Percentiles rank a stretch among this genome's conserved stretches.
phyloP scores from a whole-genome alignment of 2,888 invertebrate genomes.

The Stenurella melanura region DNA sequence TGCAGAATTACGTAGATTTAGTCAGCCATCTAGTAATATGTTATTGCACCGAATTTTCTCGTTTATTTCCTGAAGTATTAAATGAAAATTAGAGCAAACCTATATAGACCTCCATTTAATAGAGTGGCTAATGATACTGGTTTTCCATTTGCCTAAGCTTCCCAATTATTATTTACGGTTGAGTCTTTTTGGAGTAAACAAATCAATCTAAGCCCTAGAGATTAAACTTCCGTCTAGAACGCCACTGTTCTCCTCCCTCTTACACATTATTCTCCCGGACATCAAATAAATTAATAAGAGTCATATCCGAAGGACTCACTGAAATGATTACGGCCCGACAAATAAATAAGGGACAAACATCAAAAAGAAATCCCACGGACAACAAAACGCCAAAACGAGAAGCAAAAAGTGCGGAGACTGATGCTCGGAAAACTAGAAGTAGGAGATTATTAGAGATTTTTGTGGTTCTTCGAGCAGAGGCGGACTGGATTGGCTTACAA shows the following conservation, averaged over 20 bases:
- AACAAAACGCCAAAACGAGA: slow-evolving; percentile 48
- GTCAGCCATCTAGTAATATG: too few relatives aligned
- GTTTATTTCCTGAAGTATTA: background rate
- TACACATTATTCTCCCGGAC: slow-evolving; percentile 28
- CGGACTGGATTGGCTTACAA: slow-evolving; percentile 29
- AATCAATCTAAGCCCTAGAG: slow-evolving; percentile 1
- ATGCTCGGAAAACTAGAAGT: slow-evolving; percentile 37
- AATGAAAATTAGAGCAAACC: background rate
- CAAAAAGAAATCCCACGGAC: slow-evolving; percentile 54
- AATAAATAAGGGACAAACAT: slow-evolving; percentile 57
- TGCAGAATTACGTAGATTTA: too few relatives aligned
- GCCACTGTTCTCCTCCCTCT: slow-evolving; percentile 4
- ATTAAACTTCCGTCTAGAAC: slow-evolving; percentile 1
- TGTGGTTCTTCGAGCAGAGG: slow-evolving; percentile 25
- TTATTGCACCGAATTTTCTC: too few relatives aligned
- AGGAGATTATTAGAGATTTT: slow-evolving; percentile 41
- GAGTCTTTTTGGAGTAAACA: slow-evolving; percentile 1
- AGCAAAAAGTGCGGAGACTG: slow-evolving; percentile 29
- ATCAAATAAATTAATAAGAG: slow-evolving; percentile 55
- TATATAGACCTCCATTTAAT: background rate
- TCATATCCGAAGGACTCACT: slow-evolving; percentile 50
- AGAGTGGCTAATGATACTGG: background rate
- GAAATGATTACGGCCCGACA: slow-evolving; percentile 54
- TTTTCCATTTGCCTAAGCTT: too few relatives aligned
- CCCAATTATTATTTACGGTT: background rate